A percentile compares a stretch with the other conserved stretches of the same genome.
These are phyloP conservation scores for Cryptus viduatorius DNA, from an alignment of 2,888 invertebrate species.

Conservation along the genomic window DNA sequence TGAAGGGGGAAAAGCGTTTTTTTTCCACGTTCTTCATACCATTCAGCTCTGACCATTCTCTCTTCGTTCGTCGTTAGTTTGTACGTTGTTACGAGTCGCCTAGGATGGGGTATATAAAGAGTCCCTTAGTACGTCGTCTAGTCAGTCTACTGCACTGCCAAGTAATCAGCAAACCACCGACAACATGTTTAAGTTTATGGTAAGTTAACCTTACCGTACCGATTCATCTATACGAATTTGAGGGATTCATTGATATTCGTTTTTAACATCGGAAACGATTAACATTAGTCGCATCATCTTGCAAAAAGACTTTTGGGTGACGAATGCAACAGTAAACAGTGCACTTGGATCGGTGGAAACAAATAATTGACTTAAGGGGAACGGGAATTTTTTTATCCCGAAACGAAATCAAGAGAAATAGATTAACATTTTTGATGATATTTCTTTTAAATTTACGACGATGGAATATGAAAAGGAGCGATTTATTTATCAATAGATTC, in stretches of 20 bases:
- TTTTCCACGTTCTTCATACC: slow-evolving; percentile 59
- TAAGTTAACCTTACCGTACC: slow-evolving; percentile 82
- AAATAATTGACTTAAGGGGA: too few relatives aligned
- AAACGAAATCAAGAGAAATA: too few relatives aligned
- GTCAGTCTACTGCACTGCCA: slow-evolving; percentile 78
- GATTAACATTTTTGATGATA: too few relatives aligned
- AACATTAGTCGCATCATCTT: too few relatives aligned
- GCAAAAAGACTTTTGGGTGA: too few relatives aligned
- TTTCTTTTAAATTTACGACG: too few relatives aligned
- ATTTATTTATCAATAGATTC: too few relatives aligned
- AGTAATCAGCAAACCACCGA: slow-evolving; percentile 69
- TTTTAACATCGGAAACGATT: background rate
- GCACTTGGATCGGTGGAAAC: too few relatives aligned
- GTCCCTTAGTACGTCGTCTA: slow-evolving; percentile 66
- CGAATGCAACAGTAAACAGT: too few relatives aligned
- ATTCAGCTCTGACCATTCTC: slow-evolving; percentile 62
- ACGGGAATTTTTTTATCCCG: too few relatives aligned
- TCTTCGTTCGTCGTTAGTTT: slow-evolving; percentile 49
- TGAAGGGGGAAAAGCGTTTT: slow-evolving; percentile 59
- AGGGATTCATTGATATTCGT: slow-evolving; percentile 3
- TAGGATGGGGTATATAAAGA: slow-evolving; percentile 78
- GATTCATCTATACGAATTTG: background rate
- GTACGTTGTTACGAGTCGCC: slow-evolving; percentile 50
- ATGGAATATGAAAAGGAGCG: too few relatives aligned
- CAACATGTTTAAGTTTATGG: slow-evolving; percentile 88